Evolutionary conservation across 2,797 vertebrate species (phyloP).

Genomic region (Chromobotia macracanthus): DNA sequence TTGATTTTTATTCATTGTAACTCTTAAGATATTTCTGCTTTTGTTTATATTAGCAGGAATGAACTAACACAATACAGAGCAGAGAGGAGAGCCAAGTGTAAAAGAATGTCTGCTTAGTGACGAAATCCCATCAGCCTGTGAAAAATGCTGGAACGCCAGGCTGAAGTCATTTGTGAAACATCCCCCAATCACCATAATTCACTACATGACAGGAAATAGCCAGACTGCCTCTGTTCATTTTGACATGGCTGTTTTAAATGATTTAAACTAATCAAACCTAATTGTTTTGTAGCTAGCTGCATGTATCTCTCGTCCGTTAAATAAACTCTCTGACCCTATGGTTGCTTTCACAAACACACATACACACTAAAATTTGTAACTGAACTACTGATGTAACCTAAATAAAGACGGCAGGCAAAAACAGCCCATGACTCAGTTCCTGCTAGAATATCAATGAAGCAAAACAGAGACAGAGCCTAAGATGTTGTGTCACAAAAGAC

Average conservation of each 20-base stretch:
- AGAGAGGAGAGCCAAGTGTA: not conserved
- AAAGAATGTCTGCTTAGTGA: not conserved
- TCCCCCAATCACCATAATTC: not conserved
- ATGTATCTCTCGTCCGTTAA: not conserved
- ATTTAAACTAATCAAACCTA: not conserved
- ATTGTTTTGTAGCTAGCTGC: not conserved
- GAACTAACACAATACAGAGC: not conserved
- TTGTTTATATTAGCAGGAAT: constrained; percentile 7
- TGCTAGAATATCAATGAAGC: constrained; percentile 41
- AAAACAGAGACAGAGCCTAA: constrained; percentile 18
- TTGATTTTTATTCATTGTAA: not conserved
- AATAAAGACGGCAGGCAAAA: constrained; percentile 34
- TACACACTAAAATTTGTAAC: constrained; percentile 5
- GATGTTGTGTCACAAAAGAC: constrained; percentile 24
- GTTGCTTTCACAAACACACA: not conserved
- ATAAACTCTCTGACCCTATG: constrained; percentile 6
- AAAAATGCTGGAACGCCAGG: constrained; percentile 16
- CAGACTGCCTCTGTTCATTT: constrained; percentile 4
- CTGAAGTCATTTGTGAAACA: constrained; percentile 18
- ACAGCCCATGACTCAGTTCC: constrained; percentile 30
- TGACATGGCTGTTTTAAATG: not conserved
- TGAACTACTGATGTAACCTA: constrained; percentile 31
- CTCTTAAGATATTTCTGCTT: constrained; percentile 2
- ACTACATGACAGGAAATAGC: not conserved
- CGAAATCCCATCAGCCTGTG: constrained; percentile 26